These are phyloP conservation scores for Mus pahari DNA, from an alignment of 2,113 vertebrate genomes.

Conservation along the genomic window DNA sequence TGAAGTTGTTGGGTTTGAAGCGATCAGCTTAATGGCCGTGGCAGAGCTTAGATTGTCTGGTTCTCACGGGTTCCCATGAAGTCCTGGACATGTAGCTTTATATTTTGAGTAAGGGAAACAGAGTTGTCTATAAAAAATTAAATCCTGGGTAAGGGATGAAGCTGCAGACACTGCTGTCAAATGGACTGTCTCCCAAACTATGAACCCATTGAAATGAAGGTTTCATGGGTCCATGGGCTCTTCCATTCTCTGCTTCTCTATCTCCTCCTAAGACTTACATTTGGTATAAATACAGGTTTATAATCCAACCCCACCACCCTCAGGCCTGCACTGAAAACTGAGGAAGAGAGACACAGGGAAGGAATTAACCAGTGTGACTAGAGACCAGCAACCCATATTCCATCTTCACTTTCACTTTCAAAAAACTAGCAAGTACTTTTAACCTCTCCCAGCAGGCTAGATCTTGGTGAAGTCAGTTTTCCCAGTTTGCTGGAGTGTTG, in stretches of 20 bases:
- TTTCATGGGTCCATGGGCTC: too few species aligned
- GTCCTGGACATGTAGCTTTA: background rate
- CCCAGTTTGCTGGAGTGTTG: background rate
- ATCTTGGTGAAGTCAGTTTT: background rate
- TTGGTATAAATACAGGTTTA: background rate
- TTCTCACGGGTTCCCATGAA: constrained; percentile 26
- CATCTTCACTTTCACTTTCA: background rate
- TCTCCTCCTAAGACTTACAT: too few species aligned
- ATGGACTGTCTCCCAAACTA: background rate
- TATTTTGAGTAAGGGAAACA: constrained; percentile 34
- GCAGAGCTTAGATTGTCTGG: background rate
- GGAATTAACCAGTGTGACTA: background rate
- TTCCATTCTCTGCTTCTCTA: too few species aligned
- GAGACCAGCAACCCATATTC: background rate
- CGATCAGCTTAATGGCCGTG: background rate
- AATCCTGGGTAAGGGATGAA: background rate
- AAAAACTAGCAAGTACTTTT: background rate
- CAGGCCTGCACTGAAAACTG: background rate
- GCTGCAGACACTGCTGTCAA: background rate
- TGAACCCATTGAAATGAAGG: too few species aligned
- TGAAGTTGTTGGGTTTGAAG: constrained; percentile 46
- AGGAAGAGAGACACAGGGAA: background rate
- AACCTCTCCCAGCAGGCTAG: background rate
- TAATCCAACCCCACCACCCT: background rate
- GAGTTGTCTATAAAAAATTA: constrained; percentile 10